Evolutionary conservation across 2,888 invertebrate genomes (phyloP), one percentile per base, ranked within the genome.

Genomic region (Phaonia tiefii): DNA sequence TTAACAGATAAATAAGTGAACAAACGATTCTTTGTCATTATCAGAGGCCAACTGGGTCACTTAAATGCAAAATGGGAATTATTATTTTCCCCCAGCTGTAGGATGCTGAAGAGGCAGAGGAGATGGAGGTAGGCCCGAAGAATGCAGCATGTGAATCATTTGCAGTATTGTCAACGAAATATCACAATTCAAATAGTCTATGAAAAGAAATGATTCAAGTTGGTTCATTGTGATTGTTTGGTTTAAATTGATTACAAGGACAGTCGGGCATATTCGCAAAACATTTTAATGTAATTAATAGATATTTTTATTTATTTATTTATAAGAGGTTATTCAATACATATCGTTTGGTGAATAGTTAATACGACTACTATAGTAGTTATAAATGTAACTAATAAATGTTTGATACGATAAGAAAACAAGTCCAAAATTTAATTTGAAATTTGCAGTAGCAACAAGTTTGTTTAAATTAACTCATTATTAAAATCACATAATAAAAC

Each of bases 131-230:
- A 13, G n/a, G 51, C n/a, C 4, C 37, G 17, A 1, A 2, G n/a
- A 4, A 44, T 22, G 22, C 51, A 51, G 51, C 2, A 11, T 25
- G 15, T 63, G 63, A 63, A 22, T 63, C 42, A 63, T 42, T 63
- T 17, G 17, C 11, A 17, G 31, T 20, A 20, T 60, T 60, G 39
- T 60, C 60, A 17, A 39, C 60, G 17, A 22, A 22, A 11, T 26
- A 39, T 39, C 17, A 17, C 37, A 37, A 39, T 42, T 63, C 11
- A 22, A 37, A 15, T 20, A 1, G 4, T n/a, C 15, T 15, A 39
- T 63, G 63, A 42, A 63, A 63, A 63, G 39, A 63, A 42, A 42
- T 42, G 11, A 63, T 42, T 42, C 42, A 39, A 63, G 20, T 63
- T 42, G 20, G 63, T 10, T 13, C 22, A 63, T 20, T 31, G 31